Evolutionary conservation across 2,888 invertebrate species (phyloP), one percentile per base, ranked within the genome.

Genomic region (Psococerastis gibbosa): DNA sequence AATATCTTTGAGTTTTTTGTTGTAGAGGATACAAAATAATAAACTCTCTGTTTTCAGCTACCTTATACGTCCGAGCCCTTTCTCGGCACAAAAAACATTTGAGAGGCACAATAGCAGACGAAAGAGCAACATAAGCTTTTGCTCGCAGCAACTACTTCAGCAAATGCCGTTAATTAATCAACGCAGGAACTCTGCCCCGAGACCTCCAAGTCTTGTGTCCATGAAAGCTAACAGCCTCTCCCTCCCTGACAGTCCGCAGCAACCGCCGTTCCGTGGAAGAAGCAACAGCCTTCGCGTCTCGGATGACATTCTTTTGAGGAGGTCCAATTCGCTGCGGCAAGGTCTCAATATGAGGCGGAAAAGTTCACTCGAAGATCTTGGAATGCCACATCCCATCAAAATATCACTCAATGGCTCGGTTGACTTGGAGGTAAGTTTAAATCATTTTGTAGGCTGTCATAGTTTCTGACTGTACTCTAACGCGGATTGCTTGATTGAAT

Each of bases 21-120:
- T n/a, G n/a, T n/a, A n/a, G n/a, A n/a, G n/a, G n/a, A n/a, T n/a
- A n/a, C n/a, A n/a, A n/a, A n/a, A n/a, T n/a, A n/a, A n/a, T n/a
- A n/a, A n/a, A n/a, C n/a, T 2, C 32, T 33, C 43, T 47, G 46
- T 47, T 62, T 64, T 31, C 68, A 88, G 87, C 60, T 88, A 91
- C 56, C 66, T 92, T 57, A 87, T 94, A 32, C 74, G 91, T 9
- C 94, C 94, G 1, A 91, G 89, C 57, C 92, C 94, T 9, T 89
- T 94, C 61, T 88, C 88, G 27, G 89, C 89, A 18, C 88, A 89
- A 63, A 89, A 89, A 65, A 89, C 89, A 0, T 91, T 89, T 62
- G 88, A 89, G 58, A 70, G 88, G 2, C 89, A 89, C 64, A 89
- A 88, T 61, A 87, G 85, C 48, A 69, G 88, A 8, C 70, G 89